Evolutionary conservation across 1,140 invertebrate species (phyloP), one percentile per base, ranked within the genome.

Genomic region (Bombus confusus): DNA sequence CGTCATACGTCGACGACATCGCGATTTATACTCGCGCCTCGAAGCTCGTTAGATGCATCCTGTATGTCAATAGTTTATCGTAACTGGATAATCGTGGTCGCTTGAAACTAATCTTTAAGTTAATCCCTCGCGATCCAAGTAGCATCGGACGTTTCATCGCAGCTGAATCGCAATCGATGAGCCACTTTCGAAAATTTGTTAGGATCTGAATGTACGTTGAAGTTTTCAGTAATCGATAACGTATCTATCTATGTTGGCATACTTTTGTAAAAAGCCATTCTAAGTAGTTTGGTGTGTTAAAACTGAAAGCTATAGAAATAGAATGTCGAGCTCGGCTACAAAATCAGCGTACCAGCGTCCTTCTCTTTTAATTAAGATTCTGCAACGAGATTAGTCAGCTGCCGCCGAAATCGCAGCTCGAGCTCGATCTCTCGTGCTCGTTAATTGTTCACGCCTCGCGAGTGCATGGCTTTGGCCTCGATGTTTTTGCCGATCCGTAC

Each of bases 1-100:
- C 80, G 87, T 84, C 41, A 31, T 47, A 39, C 80, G 80, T 77
- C 80, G 72, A 86, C 72, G 66, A 78, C 43, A 37, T 59, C 59
- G n/a, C 41, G 80, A 87, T 62, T 87, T 64, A n/a, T 68, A 62
- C 57, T 81, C 74, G 79, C 31, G 47, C 57, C 18, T 86, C 10
- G 34, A 66, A 6, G 64, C 64, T 15, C n/a, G 15, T n/a, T n/a
- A 6, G n/a, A 31, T 34, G n/a, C 1, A 66, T 18, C n/a, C 2
- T 34, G 2, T 18, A 66, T 3, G 2, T 34, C 64, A 1, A 87
- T 31, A 5, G 28, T n/a, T 62, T n/a, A n/a, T n/a, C 28, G 10
- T 13, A 5, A 62, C 28, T n/a, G 12, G 28, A n/a, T n/a, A 22
- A 62, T n/a, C 28, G 3, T n/a, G 28, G 10, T 59, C 3, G 8